phyloP scores from a whole-genome alignment of 1,140 invertebrate genomes.

The Drosophila jambulina region DNA sequence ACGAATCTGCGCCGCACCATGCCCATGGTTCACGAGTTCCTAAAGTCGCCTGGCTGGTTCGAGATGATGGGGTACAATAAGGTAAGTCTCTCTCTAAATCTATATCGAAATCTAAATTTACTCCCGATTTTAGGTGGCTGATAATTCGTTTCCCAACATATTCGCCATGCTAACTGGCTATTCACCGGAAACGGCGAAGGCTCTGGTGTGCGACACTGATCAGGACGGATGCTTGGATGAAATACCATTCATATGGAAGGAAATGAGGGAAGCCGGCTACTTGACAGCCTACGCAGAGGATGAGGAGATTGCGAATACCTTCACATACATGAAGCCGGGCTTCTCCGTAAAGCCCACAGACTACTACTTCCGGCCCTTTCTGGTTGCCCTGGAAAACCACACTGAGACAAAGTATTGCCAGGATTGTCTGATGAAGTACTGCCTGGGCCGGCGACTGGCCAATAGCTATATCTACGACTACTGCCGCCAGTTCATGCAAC shows the following conservation, averaged over 20 bases:
- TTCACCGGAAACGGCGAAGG: constrained; percentile 85
- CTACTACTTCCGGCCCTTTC: constrained; percentile 92
- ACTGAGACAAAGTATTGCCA: constrained; percentile 86
- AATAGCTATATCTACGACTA: constrained; percentile 87
- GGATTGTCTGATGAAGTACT: constrained; percentile 65
- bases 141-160: constrained; percentile 93
- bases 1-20: constrained; percentile 83
- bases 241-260: constrained; percentile 93
- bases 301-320: constrained; percentile 89
- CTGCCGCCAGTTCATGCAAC: constrained; percentile 86
- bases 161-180: constrained; percentile 91
- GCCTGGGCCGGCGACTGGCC: constrained; percentile 87
- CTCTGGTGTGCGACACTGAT: constrained; percentile 86
- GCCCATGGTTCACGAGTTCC: constrained; percentile 52
- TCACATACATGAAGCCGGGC: constrained; percentile 92
- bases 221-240: constrained; percentile 85
- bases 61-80: constrained; percentile 73
- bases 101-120: neutral
- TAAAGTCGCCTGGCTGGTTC: constrained; percentile 53
- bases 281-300: constrained; percentile 93
- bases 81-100: constrained; percentile 23
- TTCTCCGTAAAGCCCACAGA: constrained; percentile 92
- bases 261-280: constrained; percentile 89
- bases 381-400: constrained; percentile 86
- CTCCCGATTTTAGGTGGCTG: constrained; percentile 86